phyloP scores from a whole-genome alignment of 2,888 invertebrate species.

The Aquatica leii region DNA sequence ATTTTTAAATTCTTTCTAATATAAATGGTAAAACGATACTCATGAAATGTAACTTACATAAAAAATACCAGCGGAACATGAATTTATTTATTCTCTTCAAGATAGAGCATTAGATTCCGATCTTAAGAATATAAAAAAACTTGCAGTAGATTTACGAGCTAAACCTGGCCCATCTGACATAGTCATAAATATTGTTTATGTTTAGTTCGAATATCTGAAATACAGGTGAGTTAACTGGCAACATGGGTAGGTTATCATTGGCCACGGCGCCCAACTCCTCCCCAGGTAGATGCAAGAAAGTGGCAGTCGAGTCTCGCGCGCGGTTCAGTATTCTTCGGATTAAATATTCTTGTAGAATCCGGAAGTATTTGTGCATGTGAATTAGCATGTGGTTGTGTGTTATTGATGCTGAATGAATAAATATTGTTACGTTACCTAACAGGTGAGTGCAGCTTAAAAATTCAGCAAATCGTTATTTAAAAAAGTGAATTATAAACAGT shows the following conservation, averaged over 20 bases:
- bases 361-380: slow-evolving; percentile 35
- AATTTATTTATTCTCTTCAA: slow-evolving; percentile 36
- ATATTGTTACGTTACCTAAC: slow-evolving; percentile 13
- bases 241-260: slow-evolving; percentile 57
- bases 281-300: slow-evolving; percentile 51
- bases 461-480: slow-evolving; percentile 5
- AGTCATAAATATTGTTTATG: slow-evolving; percentile 63
- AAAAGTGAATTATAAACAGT: slow-evolving; percentile 4
- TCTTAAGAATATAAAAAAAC: slow-evolving; percentile 51
- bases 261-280: slow-evolving; percentile 54
- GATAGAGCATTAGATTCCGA: slow-evolving; percentile 50
- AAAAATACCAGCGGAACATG: slow-evolving; percentile 30
- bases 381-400: slow-evolving; percentile 24
- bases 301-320: slow-evolving; percentile 57
- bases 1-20: slow-evolving; percentile 18
- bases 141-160: slow-evolving; percentile 60
- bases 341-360: slow-evolving; percentile 35
- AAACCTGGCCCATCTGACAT: slow-evolving; percentile 60
- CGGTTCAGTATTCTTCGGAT: slow-evolving; percentile 40
- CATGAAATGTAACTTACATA: slow-evolving; percentile 29
- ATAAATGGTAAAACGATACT: slow-evolving; percentile 25
- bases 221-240: slow-evolving; percentile 56
- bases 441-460: slow-evolving; percentile 24
- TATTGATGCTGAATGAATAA: slow-evolving; percentile 15
- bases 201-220: slow-evolving; percentile 54